Evolutionary conservation across 2,888 invertebrate species (phyloP).

Genomic region (Ceratothoa steindachneri): DNA sequence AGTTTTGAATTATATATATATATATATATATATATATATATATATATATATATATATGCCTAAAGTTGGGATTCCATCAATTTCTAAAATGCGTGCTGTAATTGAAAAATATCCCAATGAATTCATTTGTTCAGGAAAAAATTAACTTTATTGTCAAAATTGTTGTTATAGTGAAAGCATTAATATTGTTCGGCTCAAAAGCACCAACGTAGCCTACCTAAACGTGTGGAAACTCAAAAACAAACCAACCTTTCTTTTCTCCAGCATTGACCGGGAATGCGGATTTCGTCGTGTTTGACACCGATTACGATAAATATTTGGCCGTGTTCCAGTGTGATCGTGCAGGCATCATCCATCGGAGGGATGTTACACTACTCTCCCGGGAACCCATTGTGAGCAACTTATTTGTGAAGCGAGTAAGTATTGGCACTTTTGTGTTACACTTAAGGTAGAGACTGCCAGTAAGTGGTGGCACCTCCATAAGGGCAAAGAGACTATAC

Average conservation of each 20-base stretch:
- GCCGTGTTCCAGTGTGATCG: slow-evolving; percentile 76
- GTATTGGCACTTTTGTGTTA: slow-evolving; percentile 11
- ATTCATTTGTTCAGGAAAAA: too few relatives aligned
- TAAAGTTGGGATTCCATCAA: too few relatives aligned
- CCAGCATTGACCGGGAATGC: slow-evolving; percentile 71
- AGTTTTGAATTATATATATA: too few relatives aligned
- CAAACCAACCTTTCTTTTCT: slow-evolving; percentile 46
- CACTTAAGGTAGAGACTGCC: background rate
- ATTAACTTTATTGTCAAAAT: too few relatives aligned
- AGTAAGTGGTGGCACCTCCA: too few relatives aligned
- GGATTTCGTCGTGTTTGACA: slow-evolving; percentile 68
- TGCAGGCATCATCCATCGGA: slow-evolving; percentile 68
- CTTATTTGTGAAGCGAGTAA: slow-evolving; percentile 66
- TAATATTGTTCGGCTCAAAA: too few relatives aligned
- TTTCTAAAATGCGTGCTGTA: too few relatives aligned
- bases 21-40: background rate
- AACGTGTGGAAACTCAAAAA: too few relatives aligned
- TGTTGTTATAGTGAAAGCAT: background rate
- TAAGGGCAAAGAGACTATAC: too few relatives aligned
- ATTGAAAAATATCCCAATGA: too few relatives aligned
- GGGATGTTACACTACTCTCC: slow-evolving; percentile 74
- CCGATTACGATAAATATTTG: slow-evolving; percentile 71
- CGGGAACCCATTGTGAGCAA: slow-evolving; percentile 68
- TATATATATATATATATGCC: too few relatives aligned
- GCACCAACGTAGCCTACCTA: too few relatives aligned